phyloP scores from a whole-genome alignment of 2,797 vertebrate genomes.

The Crax fasciolata region DNA sequence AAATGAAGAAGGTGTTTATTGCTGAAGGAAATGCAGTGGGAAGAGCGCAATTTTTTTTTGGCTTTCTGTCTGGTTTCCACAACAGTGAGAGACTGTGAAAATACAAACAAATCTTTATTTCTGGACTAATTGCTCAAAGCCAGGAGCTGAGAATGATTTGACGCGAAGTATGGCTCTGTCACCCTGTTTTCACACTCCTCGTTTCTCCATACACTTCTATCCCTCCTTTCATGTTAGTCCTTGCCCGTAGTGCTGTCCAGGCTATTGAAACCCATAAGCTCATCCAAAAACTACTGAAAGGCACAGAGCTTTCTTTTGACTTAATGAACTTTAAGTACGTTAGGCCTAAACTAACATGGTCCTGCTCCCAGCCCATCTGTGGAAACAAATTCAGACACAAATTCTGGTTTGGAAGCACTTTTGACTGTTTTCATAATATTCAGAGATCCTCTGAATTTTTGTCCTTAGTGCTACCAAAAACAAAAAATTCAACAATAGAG shows the following conservation, averaged over 20 bases:
- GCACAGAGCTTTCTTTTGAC: conserved; percentile 63
- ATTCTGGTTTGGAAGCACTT: conserved; percentile 24
- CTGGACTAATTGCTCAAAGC: conserved; percentile 48
- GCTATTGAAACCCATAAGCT: conserved; percentile 30
- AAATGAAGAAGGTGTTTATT: conserved; percentile 56
- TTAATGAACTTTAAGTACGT: background rate
- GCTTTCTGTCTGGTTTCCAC: conserved; percentile 36
- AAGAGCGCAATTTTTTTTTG: conserved; percentile 2
- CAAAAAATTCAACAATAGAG: background rate
- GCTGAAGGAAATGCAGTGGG: conserved; percentile 31
- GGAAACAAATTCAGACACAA: conserved; percentile 36
- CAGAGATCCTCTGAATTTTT: background rate
- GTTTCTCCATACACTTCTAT: background rate
- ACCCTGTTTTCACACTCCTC: conserved; percentile 21
- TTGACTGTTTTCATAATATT: background rate
- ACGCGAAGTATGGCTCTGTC: conserved; percentile 36
- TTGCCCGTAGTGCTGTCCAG: background rate
- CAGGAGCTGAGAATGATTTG: conserved; percentile 44
- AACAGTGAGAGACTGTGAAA: conserved; percentile 60
- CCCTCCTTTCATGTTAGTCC: conserved; percentile 1
- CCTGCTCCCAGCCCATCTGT: conserved; percentile 28
- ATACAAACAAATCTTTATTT: conserved; percentile 74
- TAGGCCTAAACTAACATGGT: conserved; percentile 25
- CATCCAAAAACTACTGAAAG: conserved; percentile 40
- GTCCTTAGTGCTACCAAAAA: background rate